Evolutionary conservation across 2,797 vertebrate species (phyloP).

Genomic region (Acanthurus leucopareius): DNA sequence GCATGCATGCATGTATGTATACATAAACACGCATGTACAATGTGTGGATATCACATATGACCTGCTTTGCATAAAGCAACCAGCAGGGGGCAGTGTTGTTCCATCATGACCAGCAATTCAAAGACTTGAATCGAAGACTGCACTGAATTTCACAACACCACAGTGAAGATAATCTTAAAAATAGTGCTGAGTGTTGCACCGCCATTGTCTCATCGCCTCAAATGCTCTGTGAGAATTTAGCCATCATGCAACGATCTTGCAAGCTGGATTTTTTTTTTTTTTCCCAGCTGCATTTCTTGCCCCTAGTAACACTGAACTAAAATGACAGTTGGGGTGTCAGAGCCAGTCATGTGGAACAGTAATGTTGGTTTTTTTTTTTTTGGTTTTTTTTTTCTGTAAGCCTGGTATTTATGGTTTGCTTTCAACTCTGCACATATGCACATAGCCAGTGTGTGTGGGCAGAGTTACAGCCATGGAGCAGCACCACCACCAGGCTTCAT

Average conservation of each 20-base stretch:
- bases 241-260: slow-evolving; percentile 50
- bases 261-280: slow-evolving; percentile 15
- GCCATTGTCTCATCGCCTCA: slow-evolving; percentile 69
- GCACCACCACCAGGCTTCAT: slow-evolving; percentile 31
- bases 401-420: slow-evolving; percentile 49
- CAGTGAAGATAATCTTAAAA: slow-evolving; percentile 68
- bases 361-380: not conserved
- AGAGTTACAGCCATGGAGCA: slow-evolving; percentile 45
- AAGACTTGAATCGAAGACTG: slow-evolving; percentile 32
- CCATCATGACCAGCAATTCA: not conserved
- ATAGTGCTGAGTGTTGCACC: slow-evolving; percentile 75
- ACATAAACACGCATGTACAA: not conserved
- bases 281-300: slow-evolving; percentile 6
- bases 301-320: slow-evolving; percentile 32
- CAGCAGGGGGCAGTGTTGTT: slow-evolving; percentile 76
- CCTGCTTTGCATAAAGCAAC: not conserved
- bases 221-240: slow-evolving; percentile 62
- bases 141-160: slow-evolving; percentile 65
- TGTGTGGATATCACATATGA: not conserved
- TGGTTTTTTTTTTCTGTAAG: slow-evolving; percentile 9
- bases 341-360: slow-evolving; percentile 53
- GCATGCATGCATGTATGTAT: not conserved
- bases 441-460: slow-evolving; percentile 57
- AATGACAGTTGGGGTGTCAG: slow-evolving; percentile 58
- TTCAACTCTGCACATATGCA: slow-evolving; percentile 49